Percentiles rank a stretch among this genome's conserved stretches.
Evolutionary conservation across 2,797 vertebrate species (phyloP).

Genomic region (Manis crassicaudata): DNA sequence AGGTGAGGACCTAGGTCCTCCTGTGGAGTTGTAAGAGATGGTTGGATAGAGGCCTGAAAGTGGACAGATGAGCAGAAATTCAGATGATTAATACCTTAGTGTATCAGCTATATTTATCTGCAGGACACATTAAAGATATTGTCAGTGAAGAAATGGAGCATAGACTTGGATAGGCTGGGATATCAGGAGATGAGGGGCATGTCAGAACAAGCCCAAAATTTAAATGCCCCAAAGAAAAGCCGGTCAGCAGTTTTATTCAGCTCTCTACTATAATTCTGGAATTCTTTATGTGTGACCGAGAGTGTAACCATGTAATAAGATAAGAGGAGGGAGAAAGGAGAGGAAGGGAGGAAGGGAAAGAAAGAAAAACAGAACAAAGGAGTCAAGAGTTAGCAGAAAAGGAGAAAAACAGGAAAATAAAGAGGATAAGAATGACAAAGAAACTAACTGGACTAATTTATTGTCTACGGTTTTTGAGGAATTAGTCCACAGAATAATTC

Average conservation of each 20-base stretch:
- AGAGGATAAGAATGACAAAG: not conserved
- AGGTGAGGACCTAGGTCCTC: not conserved
- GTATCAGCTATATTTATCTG: not conserved
- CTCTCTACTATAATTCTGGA: not conserved
- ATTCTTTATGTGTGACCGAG: not conserved
- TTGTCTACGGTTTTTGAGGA: not conserved
- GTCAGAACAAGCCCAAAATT: not conserved
- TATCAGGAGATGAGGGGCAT: not conserved
- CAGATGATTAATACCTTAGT: not conserved
- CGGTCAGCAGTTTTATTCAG: not conserved
- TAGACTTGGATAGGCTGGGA: not conserved
- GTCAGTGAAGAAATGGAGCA: not conserved
- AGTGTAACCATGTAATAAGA: not conserved
- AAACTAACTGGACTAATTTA: not conserved
- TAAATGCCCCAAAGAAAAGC: not conserved
- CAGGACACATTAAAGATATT: not conserved
- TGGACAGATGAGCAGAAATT: not conserved
- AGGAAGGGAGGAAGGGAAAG: not conserved
- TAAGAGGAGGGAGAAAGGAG: not conserved
- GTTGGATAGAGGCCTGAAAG: not conserved
- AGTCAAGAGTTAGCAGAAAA: not conserved
- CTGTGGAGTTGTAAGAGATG: not conserved
- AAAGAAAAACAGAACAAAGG: not conserved
- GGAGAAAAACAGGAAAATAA: not conserved
- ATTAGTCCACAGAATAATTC: not conserved